Evolutionary conservation across 2,888 invertebrate genomes (phyloP).

Genomic region (Alloscopus bannaensis): DNA sequence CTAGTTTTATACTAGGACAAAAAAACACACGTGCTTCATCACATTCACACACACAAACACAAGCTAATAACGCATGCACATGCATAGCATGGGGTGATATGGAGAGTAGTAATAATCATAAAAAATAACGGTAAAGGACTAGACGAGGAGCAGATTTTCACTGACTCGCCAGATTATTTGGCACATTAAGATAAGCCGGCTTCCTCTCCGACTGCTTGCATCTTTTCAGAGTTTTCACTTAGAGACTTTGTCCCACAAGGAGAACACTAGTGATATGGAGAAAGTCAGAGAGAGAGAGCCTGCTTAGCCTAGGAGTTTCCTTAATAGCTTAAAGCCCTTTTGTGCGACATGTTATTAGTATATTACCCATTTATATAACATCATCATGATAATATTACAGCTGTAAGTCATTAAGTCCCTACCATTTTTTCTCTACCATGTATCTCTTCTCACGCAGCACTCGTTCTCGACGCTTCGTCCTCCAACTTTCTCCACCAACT

Average conservation of each 20-base stretch:
- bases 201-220: slow-evolving; percentile 30
- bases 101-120: slow-evolving; percentile 51
- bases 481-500: no score
- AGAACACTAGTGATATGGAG: neutral
- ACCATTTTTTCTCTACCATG: neutral
- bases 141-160: slow-evolving; percentile 51
- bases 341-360: slow-evolving; percentile 23
- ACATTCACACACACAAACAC: neutral
- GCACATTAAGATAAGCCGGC: slow-evolving; percentile 58
- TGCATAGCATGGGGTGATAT: neutral
- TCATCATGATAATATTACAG: neutral
- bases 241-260: slow-evolving; percentile 2
- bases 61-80: neutral
- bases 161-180: slow-evolving; percentile 61
- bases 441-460: neutral
- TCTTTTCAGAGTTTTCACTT: neutral
- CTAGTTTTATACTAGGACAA: neutral
- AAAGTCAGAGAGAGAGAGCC: neutral
- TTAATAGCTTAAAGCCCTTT: slow-evolving; percentile 53
- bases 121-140: slow-evolving; percentile 44
- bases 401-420: slow-evolving; percentile 26
- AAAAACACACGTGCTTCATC: neutral
- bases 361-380: slow-evolving; percentile 15
- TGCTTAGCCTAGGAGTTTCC: slow-evolving; percentile 33
- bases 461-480: neutral